phyloP scores from a whole-genome alignment of 2,888 invertebrate genomes.

The Ischnus inquisitorius region DNA sequence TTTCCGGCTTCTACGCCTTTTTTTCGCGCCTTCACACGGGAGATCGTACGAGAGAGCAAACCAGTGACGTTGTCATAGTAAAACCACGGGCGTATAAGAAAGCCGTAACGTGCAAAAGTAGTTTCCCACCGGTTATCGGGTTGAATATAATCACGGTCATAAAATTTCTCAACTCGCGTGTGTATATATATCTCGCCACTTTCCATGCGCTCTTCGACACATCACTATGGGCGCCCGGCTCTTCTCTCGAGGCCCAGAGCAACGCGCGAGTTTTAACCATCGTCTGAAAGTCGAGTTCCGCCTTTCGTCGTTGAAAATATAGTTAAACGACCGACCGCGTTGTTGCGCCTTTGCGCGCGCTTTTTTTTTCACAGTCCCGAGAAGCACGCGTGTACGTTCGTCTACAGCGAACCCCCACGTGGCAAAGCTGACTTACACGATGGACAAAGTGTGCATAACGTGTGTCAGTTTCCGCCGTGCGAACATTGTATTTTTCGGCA shows the following conservation, averaged over 20 bases:
- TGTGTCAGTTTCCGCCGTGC: neutral
- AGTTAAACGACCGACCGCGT: constrained; percentile 37
- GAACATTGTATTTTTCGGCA: neutral
- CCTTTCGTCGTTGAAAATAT: constrained; percentile 39
- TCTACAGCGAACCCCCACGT: neutral
- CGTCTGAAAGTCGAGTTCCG: constrained; percentile 33
- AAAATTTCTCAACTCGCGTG: constrained; percentile 58
- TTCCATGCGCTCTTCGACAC: neutral
- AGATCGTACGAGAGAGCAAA: constrained; percentile 25
- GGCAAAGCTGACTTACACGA: neutral
- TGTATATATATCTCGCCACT: neutral
- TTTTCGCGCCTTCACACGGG: constrained; percentile 11
- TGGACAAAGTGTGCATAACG: neutral
- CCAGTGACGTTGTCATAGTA: constrained; percentile 59
- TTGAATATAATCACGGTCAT: constrained; percentile 64
- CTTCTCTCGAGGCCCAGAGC: constrained; percentile 9
- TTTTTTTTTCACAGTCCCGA: constrained; percentile 14
- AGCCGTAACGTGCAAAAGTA: constrained; percentile 63
- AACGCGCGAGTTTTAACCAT: neutral
- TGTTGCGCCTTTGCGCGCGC: constrained; percentile 12
- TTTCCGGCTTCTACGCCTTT: constrained; percentile 2
- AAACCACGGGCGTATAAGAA: constrained; percentile 54
- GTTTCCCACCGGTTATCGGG: constrained; percentile 63
- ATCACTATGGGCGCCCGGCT: neutral
- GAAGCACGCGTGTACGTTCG: neutral